Evolutionary conservation across 2,888 invertebrate species (phyloP).

Genomic region (Drosophila atripex): DNA sequence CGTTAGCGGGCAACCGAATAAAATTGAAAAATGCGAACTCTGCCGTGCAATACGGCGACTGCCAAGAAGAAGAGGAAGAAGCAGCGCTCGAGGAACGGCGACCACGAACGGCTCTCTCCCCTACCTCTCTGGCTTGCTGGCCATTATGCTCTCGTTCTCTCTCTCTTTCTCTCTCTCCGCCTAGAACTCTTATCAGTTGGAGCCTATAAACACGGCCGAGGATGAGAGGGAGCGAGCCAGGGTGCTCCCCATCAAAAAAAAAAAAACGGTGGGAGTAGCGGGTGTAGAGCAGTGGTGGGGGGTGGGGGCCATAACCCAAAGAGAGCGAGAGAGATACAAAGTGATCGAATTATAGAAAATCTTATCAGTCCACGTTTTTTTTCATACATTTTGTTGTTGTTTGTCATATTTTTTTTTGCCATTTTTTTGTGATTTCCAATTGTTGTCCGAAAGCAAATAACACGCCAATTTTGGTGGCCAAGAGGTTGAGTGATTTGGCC

Average conservation of each 20-base stretch:
- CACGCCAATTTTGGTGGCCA: slow-evolving; percentile 13
- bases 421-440: slow-evolving; percentile 47
- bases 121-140: slow-evolving; percentile 3
- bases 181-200: slow-evolving; percentile 53
- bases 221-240: slow-evolving; percentile 6
- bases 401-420: neutral
- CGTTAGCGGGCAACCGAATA: slow-evolving; percentile 58
- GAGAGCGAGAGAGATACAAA: too few species aligned
- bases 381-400: slow-evolving; percentile 1
- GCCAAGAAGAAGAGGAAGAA: slow-evolving; percentile 26
- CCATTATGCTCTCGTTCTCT: neutral
- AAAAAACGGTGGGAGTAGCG: too few species aligned
- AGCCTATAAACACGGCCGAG: neutral
- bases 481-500: neutral
- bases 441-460: slow-evolving; percentile 47
- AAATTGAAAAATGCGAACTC: slow-evolving; percentile 37
- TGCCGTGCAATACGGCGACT: slow-evolving; percentile 32
- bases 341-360: slow-evolving; percentile 43
- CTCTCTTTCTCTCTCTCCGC: too few species aligned
- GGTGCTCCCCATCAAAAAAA: too few species aligned
- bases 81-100: slow-evolving; percentile 10
- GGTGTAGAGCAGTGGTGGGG: too few species aligned
- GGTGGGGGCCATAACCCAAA: too few species aligned
- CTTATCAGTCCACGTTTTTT: slow-evolving; percentile 55
- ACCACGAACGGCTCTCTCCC: slow-evolving; percentile 12